phyloP scores from a whole-genome alignment of 2,113 vertebrate genomes.

The Pundamilia nyererei region DNA sequence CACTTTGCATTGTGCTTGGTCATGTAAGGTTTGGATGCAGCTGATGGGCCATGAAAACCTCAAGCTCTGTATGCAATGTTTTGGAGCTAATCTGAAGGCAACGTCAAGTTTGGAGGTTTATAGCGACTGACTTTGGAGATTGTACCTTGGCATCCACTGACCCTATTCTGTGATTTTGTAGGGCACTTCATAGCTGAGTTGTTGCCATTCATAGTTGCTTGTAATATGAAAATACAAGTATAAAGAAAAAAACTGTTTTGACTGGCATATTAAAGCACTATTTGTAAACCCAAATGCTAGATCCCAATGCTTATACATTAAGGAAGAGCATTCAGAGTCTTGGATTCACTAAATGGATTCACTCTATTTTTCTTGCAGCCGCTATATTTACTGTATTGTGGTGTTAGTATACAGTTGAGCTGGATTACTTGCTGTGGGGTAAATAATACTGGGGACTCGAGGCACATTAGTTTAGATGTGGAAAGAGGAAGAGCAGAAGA shows the following conservation, averaged over 20 bases:
- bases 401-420: not conserved
- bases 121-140: not conserved
- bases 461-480: slow-evolving; percentile 4
- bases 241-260: not conserved
- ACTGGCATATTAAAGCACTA: not conserved
- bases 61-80: not conserved
- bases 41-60: not conserved
- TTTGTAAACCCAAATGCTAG: not conserved
- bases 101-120: not conserved
- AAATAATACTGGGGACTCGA: not conserved
- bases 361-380: not conserved
- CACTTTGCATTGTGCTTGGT: not conserved
- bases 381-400: not conserved
- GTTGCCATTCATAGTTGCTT: not conserved
- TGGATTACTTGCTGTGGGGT: not conserved
- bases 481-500: slow-evolving; percentile 1
- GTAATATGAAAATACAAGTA: not conserved
- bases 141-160: not conserved
- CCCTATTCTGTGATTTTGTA: not conserved
- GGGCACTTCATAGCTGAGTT: not conserved
- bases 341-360: not conserved
- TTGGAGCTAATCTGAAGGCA: not conserved
- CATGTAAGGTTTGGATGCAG: not conserved
- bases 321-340: not conserved
- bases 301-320: not conserved